Evolutionary conservation across 1,140 invertebrate species (phyloP).

Genomic region (Philotrypesis tridentata): DNA sequence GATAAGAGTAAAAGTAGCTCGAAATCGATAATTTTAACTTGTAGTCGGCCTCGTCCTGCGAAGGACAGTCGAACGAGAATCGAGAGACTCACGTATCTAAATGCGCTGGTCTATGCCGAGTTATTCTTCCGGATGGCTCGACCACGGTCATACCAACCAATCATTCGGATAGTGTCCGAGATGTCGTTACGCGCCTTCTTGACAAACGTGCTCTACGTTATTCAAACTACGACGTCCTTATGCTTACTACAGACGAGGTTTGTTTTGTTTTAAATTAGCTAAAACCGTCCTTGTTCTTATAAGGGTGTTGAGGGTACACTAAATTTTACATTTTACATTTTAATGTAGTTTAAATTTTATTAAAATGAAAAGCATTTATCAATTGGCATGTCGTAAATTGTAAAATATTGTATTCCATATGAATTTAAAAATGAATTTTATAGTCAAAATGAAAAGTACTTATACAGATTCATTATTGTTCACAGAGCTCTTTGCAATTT

Average conservation of each 20-base stretch:
- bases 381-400: neutral
- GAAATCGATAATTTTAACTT: slow-evolving; percentile 62
- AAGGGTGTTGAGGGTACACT: slow-evolving; percentile 35
- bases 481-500: too few relatives aligned
- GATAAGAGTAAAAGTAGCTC: slow-evolving; percentile 24
- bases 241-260: slow-evolving; percentile 73
- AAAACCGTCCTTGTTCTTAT: slow-evolving; percentile 13
- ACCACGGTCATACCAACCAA: slow-evolving; percentile 91
- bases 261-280: slow-evolving; percentile 56
- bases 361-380: neutral
- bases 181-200: slow-evolving; percentile 86
- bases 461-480: neutral
- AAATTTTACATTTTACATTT: neutral
- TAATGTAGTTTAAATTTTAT: neutral
- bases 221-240: slow-evolving; percentile 84
- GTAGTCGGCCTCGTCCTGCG: slow-evolving; percentile 72
- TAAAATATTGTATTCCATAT: neutral
- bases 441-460: neutral
- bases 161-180: slow-evolving; percentile 82
- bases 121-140: slow-evolving; percentile 91
- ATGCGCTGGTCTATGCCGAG: slow-evolving; percentile 82
- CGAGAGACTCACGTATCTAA: slow-evolving; percentile 68
- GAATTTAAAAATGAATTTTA: neutral
- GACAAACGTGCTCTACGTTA: slow-evolving; percentile 87
- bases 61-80: slow-evolving; percentile 71